phyloP scores from a whole-genome alignment of 2,797 vertebrate genomes.

The Eidolon dupreanum region DNA sequence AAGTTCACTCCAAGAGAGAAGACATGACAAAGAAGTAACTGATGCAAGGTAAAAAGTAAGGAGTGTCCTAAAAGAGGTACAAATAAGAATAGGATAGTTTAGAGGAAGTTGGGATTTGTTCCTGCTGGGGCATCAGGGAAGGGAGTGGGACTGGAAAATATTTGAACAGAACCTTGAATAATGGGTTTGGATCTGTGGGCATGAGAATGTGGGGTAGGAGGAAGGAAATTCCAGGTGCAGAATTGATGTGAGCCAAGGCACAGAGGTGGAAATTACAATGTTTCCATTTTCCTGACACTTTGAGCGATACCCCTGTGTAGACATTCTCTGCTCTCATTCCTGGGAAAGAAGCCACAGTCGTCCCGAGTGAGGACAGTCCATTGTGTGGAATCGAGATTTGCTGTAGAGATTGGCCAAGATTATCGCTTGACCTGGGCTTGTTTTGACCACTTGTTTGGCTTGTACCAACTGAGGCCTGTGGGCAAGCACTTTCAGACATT shows the following conservation, averaged over 20 bases:
- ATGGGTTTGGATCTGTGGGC: not conserved
- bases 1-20: not conserved
- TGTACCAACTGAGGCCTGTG: not conserved
- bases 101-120: not conserved
- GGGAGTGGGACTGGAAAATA: not conserved
- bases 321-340: not conserved
- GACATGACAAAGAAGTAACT: not conserved
- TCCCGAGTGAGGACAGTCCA: accelerated
- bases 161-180: not conserved
- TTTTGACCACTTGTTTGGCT: not conserved
- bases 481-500: not conserved
- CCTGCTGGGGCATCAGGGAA: not conserved
- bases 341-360: not conserved
- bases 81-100: not conserved
- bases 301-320: accelerated
- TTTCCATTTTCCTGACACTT: not conserved
- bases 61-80: not conserved
- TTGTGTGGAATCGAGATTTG: not conserved
- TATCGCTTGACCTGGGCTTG: not conserved
- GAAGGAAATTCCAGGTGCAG: not conserved
- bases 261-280: not conserved
- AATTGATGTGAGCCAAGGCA: not conserved
- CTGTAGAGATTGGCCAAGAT: not conserved
- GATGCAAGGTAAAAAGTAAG: not conserved
- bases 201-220: not conserved